Conservation (phyloP, 2,888 invertebrate species). For the Leucophenga maculata region DNA sequence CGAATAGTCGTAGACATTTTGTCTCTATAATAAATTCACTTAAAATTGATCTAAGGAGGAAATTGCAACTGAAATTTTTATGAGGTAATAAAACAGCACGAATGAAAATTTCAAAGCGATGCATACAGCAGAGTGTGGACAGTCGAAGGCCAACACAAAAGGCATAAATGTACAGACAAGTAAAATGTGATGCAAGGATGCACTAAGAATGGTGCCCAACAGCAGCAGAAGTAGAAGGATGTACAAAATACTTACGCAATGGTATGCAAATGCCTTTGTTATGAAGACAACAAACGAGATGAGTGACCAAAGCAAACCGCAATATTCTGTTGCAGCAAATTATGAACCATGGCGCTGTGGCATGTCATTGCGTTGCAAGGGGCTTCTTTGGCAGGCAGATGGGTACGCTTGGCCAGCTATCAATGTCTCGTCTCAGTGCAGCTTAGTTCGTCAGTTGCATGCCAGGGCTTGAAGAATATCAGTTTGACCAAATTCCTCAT, state of each 20-base stretch:
- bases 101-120: not conserved
- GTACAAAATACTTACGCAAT: slow-evolving; percentile 38
- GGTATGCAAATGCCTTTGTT: slow-evolving; percentile 17
- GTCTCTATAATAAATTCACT: slow-evolving; percentile 53
- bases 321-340: slow-evolving; percentile 52
- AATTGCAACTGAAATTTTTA: slow-evolving; percentile 63
- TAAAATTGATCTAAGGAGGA: slow-evolving; percentile 54
- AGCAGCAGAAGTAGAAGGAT: slow-evolving; percentile 35
- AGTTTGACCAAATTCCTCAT: slow-evolving; percentile 46
- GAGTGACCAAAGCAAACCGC: slow-evolving; percentile 37
- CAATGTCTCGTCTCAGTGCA: slow-evolving; percentile 16
- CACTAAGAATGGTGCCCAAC: not conserved
- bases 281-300: slow-evolving; percentile 10
- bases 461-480: slow-evolving; percentile 15
- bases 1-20: slow-evolving; percentile 39
- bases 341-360: slow-evolving; percentile 54
- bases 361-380: not conserved
- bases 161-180: not conserved
- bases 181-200: slow-evolving; percentile 1
- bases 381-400: not conserved
- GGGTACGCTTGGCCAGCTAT: slow-evolving; percentile 32
- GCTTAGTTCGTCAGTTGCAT: slow-evolving; percentile 25
- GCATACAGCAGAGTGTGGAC: not conserved
- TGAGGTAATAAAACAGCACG: slow-evolving; percentile 53
- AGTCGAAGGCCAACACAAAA: not conserved